Evolutionary conservation across 2,797 vertebrate genomes (phyloP).

Genomic region (Linurgus olivaceus): DNA sequence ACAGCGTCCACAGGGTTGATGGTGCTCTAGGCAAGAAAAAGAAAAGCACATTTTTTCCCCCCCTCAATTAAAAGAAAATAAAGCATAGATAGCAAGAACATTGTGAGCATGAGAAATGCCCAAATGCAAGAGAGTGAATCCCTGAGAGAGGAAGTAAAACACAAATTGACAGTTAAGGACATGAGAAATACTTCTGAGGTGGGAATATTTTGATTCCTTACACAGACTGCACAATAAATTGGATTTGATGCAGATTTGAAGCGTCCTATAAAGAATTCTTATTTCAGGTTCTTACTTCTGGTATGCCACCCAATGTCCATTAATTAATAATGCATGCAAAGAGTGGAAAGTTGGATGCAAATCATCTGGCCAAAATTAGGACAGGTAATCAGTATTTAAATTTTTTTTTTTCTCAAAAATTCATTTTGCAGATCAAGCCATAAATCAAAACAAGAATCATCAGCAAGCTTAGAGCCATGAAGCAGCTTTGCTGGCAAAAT

Average conservation of each 20-base stretch:
- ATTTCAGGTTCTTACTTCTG: neutral
- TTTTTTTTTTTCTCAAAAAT: neutral
- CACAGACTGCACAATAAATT: neutral
- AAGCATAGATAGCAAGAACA: neutral
- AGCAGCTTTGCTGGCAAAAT: neutral
- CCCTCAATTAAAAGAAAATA: neutral
- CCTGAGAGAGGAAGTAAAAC: constrained; percentile 46
- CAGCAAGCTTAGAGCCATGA: neutral
- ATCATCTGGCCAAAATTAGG: neutral
- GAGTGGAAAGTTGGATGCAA: neutral
- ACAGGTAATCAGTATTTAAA: neutral
- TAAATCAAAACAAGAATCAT: neutral
- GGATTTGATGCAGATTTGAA: neutral
- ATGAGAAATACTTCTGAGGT: neutral
- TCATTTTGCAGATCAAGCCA: neutral
- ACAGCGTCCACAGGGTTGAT: constrained; percentile 98
- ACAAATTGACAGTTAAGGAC: constrained; percentile 41
- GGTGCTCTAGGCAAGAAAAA: constrained; percentile 86
- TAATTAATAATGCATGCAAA: neutral
- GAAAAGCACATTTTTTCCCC: neutral
- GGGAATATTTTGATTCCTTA: neutral
- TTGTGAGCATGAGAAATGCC: constrained; percentile 18
- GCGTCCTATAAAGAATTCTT: neutral
- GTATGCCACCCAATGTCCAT: neutral
- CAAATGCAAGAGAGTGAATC: constrained; percentile 48